Base-by-base conservation (phyloP, 2,797 vertebrate species). In the Echeneis naucrates region DNA sequence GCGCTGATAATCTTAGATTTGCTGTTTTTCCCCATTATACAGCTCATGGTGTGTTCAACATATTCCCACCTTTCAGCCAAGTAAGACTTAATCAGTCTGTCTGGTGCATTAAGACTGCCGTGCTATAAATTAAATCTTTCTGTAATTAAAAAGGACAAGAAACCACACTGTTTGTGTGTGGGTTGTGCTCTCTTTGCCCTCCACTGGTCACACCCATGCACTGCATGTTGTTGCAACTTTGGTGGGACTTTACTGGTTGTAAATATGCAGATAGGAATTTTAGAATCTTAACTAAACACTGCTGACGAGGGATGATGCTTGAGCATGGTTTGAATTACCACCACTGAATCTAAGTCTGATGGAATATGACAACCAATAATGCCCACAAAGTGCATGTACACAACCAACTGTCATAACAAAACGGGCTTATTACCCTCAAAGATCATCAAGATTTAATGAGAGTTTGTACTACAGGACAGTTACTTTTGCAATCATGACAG, bases 151-250 rank as follows among this genome's bases (percentile, higher is more conserved):
- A 50, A n/a, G 14, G 32, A 47, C 5, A 26, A n/a, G n/a, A 56
- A 5, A 48, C 16, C 5, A 55, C 23, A 42, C 16, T 45, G 42
- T 59, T 42, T 61, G n/a, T n/a, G n/a, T n/a, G 4, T 47, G 37
- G 42, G 4, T 35, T n/a, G 35, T 56, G 57, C 54, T 52, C 7
- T 64, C 5, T 62, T 14, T 17, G 66, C 40, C 75, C 68, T 44
- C 70, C 12, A 27, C 33, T 75, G 83, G 77, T 69, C 50, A 65
- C 5, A 73, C 4, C 0, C 0, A 42, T 51, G 51, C 13, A 67
- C 68, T 83, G 63, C 73, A 81, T 12, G 10, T 42, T 67, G 19
- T 2, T 47, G 17, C 17, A 32, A 10, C 32, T 13, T 27, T 35
- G 1, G 26, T 51, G 17, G 10, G 12, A 55, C 21, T 27, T 53